Percentiles rank a stretch among this genome's conserved stretches.
Conservation (phyloP, 2,797 vertebrate genomes). For the Mormyrus hasselquistii region DNA sequence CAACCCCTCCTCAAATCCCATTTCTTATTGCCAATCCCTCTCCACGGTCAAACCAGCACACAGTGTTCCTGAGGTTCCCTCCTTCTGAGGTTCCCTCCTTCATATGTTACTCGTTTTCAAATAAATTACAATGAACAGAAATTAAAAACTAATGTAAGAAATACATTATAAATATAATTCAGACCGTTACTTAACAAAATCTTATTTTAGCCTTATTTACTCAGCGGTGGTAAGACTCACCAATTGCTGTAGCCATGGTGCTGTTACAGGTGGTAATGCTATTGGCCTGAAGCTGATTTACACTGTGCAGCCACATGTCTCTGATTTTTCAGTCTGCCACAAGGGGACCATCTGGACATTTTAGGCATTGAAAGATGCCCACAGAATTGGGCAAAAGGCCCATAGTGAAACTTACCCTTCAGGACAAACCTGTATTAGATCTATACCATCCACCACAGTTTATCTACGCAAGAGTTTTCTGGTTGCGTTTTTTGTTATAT, state of each 20-base stretch:
- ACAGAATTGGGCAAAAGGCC: neutral
- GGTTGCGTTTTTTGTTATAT: neutral
- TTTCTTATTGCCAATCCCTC: neutral
- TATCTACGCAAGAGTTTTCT: neutral
- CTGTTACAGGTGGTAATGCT: neutral
- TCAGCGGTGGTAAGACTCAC: neutral
- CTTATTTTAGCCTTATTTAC: neutral
- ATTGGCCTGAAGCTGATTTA: neutral
- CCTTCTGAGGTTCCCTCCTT: neutral
- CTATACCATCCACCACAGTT: neutral
- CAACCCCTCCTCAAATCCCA: neutral
- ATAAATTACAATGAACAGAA: neutral
- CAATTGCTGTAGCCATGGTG: neutral
- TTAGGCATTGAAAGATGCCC: conserved; percentile 1
- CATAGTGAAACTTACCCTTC: neutral
- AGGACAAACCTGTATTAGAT: neutral
- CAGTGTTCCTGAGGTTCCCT: neutral
- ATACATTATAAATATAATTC: neutral
- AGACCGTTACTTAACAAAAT: neutral
- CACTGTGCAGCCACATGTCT: neutral
- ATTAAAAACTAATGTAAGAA: neutral
- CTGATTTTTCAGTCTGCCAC: neutral
- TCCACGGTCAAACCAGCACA: neutral
- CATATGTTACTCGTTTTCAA: neutral
- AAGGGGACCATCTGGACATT: conserved; percentile 17